Base-by-base conservation (phyloP, 2,888 invertebrate genomes). In the Heterodera filipjevi region DNA sequence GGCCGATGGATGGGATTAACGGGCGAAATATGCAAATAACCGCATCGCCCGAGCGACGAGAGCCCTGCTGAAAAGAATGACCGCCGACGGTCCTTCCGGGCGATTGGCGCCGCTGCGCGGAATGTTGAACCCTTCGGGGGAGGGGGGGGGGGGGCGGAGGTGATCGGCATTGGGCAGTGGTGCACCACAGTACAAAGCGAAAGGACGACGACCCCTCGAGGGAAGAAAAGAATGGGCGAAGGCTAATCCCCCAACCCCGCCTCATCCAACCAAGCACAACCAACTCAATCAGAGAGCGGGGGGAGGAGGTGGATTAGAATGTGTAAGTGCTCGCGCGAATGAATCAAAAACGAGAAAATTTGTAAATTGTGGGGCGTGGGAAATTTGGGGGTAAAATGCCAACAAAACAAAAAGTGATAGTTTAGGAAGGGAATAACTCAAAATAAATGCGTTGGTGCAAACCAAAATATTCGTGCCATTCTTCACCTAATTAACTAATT, bases 71-170 rank as follows among this genome's bases (percentile, higher is more conserved):
- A 59, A 59, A 59, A 59, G 59, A 59, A 27, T 59, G 22, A 27
- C 59, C 59, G 59, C n/a, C n/a, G 68, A 68, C 19, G 68, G 68
- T 27, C 68, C 35, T 68, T 68, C 68, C 68, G 68, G 68, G 68
- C 68, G 68, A 35, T 68, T 68, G 68, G 68, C 68, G 68, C 68
- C 68, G 12, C 59, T 59, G 59, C 59, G 59, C 59, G 59, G 59
- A 59, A 59, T 59, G 59, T 27, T 59, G 59, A 59, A 59, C 59
- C 59, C 59, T 12, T 59, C 59, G 27, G 59, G 59, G 59, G 59
- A n/a, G 6, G 22, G n/a, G 59, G 27, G 59, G 59, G 59, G 27
- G 59, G 59, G 59, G 59, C 27, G 27, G 59, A 1, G 59, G 59
- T 35, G 68, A 68, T 68, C 68, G 68, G 68, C 68, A 68, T 35